Evolutionary conservation across 2,888 invertebrate species (phyloP), one percentile per base, ranked within the genome.

Genomic region (Nymphalis urticae): DNA sequence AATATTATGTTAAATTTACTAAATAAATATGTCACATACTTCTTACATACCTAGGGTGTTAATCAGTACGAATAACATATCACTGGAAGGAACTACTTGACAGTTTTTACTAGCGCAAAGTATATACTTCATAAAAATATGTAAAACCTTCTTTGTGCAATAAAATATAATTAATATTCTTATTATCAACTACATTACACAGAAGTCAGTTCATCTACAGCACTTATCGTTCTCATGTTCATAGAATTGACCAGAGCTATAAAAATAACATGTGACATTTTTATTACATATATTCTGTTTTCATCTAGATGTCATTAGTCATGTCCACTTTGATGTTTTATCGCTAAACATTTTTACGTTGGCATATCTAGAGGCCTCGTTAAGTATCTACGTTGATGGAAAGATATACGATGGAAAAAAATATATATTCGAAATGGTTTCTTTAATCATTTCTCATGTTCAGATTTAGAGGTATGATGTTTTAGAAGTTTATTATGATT

Each of bases 261-360:
- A 85, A 87, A 85, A 88, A 83, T 82, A 42, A 81, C 82, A 82
- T 78, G 80, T 83, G 88, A 87, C 89, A 88, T 80, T 89, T 92
- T 89, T 90, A 90, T 89, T 86, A 84, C 86, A 79, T 81, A 84
- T 85, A 85, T 85, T 85, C 85, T 82, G 85, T 87, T 89, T 86
- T 88, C 85, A 87, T 88, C 85, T 87, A 85, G 86, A 88, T 89
- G 84, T 84, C 86, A 89, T 91, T 87, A 87, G 82, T 89, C 85
- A 86, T 83, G 82, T 78, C 78, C 71, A 78, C 88, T 92, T 92
- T 91, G 91, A 91, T 87, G 87, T 90, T 88, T 82, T 84, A 88
- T 89, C 84, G 85, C 78, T 76, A 77, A 87, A 85, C 83, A 84
- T 87, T 90, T 87, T 88, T 86, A 85, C 86, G 82, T 79, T 84